Base-by-base conservation (phyloP, 2,888 invertebrate species). In the Ectobius pallidus region DNA sequence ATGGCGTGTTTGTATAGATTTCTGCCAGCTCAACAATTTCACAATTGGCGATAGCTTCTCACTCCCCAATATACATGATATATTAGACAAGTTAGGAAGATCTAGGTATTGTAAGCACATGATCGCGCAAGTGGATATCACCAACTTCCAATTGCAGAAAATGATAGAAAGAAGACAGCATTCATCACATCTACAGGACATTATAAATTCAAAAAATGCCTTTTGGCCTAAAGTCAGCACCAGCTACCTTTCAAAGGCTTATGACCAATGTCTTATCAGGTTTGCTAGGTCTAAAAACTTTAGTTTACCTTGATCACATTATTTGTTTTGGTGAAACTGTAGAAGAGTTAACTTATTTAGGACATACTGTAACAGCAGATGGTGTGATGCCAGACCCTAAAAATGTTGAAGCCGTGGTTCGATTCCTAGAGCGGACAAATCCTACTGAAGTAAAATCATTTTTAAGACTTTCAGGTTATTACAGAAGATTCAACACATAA, bases 281-380 rank as follows among this genome's bases (percentile, higher is more conserved):
- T 0, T 58, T 79, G 9, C 75, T 76, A 39, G 74, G 74, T 16
- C 71, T 77, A 61, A 75, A 73, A 25, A 76, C 18, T 18, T 34
- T 55, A 42, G 16, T 77, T 9, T 78, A 78, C 69, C 16, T 77
- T 18, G 76, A 78, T 42, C 76, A 77, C 62, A 69, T 77, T 9
- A 69, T 78, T 14, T 14, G 55, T 6, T 22, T 58, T 34, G 70
- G 58, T 11, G 39, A 27, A 18, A 14, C 61, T 9, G n/a, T 58
- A 49, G 18, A 18, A 1, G 67, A 72, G 27, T 30, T 72, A n/a
- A 25, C 34, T 1, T 72, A 65, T 25, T 22, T 71, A 20, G 71
- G 71, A 3, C 71, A 62, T 30, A 9, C 46, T 18, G 46, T 70
- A 16, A 61, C 58, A 3, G 27, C 32, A 32, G 34, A 62, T 1